Evolutionary conservation across 2,888 invertebrate species (phyloP).

Genomic region (Eupithecia dodoneata): DNA sequence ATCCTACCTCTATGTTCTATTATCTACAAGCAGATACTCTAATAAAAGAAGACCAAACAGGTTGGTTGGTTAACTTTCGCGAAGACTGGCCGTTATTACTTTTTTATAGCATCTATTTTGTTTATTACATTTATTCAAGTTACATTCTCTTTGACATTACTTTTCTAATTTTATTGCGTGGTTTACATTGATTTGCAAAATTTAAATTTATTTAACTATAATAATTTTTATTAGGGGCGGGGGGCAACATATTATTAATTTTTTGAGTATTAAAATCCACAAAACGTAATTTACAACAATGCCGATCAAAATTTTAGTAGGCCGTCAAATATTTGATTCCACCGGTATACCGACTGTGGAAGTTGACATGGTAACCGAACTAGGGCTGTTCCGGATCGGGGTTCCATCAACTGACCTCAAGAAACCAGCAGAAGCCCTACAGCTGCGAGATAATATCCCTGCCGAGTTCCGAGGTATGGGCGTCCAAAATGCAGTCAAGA

Average conservation of each 20-base stretch:
- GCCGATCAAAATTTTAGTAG: constrained; percentile 95
- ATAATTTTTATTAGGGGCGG: background rate
- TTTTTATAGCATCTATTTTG: background rate
- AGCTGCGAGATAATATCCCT: constrained; percentile 95
- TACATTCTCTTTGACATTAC: background rate
- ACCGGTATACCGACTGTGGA: constrained; percentile 99
- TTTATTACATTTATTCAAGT: background rate
- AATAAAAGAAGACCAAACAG: background rate
- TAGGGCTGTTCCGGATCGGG: constrained; percentile 94
- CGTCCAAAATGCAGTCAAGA: constrained; percentile 94
- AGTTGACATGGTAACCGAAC: constrained; percentile 92
- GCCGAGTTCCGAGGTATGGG: constrained; percentile 96
- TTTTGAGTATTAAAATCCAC: background rate
- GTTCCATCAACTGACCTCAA: constrained; percentile 98
- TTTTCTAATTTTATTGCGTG: background rate
- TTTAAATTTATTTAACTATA: background rate
- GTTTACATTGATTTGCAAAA: background rate
- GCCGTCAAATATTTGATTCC: constrained; percentile 98
- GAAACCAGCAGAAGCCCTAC: constrained; percentile 96
- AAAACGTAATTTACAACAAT: constrained; percentile 72
- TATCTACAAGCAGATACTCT: background rate
- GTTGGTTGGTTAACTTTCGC: background rate
- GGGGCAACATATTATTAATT: background rate
- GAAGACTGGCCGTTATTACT: background rate
- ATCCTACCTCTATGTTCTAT: background rate